These are phyloP conservation scores for Sitta carolinensis DNA, from an alignment of 2,797 vertebrate species.

Conservation along the genomic window DNA sequence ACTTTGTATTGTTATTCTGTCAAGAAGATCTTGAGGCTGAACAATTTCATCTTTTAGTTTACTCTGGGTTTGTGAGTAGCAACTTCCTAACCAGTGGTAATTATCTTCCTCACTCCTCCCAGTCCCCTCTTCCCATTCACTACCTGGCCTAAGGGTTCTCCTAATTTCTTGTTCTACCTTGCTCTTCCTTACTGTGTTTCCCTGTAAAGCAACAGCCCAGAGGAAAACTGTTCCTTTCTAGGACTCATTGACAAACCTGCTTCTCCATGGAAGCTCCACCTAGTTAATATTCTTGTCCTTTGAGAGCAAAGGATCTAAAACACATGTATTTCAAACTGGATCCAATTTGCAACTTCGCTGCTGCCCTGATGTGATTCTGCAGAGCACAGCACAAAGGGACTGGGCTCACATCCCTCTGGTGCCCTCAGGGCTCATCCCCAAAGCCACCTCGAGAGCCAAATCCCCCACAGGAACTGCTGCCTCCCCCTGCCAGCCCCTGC, in stretches of 20 bases:
- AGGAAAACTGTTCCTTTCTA: background rate
- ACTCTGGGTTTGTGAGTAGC: background rate
- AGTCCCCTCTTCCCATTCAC: background rate
- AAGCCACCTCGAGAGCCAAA: accelerated
- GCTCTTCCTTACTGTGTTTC: background rate
- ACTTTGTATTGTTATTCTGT: background rate
- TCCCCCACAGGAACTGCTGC: background rate
- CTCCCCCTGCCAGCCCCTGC: background rate
- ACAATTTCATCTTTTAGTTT: accelerated
- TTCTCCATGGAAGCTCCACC: accelerated
- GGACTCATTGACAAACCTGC: background rate
- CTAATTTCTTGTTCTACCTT: background rate
- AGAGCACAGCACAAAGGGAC: background rate
- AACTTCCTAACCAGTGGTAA: background rate
- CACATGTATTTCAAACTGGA: background rate
- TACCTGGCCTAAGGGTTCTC: no score
- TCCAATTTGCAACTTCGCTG: background rate
- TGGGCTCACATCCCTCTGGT: background rate
- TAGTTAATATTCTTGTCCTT: background rate
- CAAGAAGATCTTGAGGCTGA: background rate
- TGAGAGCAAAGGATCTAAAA: accelerated
- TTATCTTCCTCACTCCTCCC: background rate
- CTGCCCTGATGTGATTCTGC: background rate
- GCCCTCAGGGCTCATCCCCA: no score
- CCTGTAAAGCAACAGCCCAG: background rate